Base-by-base conservation (phyloP, 2,113 vertebrate genomes). In the Tretioscincus oriximinensis region DNA sequence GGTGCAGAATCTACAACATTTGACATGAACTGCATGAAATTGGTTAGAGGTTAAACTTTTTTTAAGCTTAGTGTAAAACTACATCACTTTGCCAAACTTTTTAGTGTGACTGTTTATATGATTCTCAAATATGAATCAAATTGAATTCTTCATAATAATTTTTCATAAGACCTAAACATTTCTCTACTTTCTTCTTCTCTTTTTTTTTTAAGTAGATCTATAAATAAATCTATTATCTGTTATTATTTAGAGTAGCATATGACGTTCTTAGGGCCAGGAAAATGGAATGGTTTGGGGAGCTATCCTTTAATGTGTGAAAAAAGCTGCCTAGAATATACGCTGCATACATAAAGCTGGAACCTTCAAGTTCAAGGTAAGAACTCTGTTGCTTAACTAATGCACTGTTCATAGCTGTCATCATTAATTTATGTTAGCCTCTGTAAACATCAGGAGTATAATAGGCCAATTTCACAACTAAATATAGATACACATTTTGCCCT, bases 381-480 rank as follows among this genome's bases (percentile, higher is more conserved):
- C 92, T 91, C 90, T 87, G 86, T 93, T 90, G 91, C 94, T 94
- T 94, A 95, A 94, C 94, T 96, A 95, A 96, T 94, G 90, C 91
- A 93, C 92, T 92, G 92, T 92, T 96, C 95, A 94, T 94, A 96
- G 94, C 94, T 95, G 94, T 95, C 94, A 94, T 95, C 93, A 96
- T 96, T 96, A 96, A 96, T 96, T 96, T 96, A 95, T 94, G 95
- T 96, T 96, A 95, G 95, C 95, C 94, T 96, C 94, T 95, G 94
- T 95, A 95, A 96, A 95, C 93, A 96, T 95, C 94, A 95, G 94
- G 95, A 95, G 94, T 94, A 95, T 96, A 96, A 96, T 96, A 95
- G 94, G 95, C 95, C 95, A 94, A 95, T 97, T 96, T 97, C 96
- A 96, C 94, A 95, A 96, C 93, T 95, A 96, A 96, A 96, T 96